These are phyloP conservation scores for Todiramphus chloris DNA, from an alignment of 2,113 vertebrate species.

Conservation along the genomic window DNA sequence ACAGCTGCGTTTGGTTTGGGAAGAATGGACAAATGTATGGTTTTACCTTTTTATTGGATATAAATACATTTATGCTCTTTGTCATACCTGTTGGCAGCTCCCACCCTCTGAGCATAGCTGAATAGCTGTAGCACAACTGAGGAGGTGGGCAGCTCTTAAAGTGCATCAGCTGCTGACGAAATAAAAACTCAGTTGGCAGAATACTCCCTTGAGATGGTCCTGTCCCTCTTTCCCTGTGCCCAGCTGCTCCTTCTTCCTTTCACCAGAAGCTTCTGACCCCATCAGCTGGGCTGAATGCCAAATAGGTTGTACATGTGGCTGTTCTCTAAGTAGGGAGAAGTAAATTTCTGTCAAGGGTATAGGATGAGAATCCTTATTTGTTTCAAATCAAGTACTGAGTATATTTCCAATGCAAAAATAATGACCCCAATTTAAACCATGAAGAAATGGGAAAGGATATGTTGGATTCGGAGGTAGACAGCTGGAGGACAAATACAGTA, in stretches of 20 bases:
- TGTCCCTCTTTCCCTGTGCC: background rate
- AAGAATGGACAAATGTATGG: background rate
- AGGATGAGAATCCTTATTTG: background rate
- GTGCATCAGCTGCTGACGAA: constrained; percentile 11
- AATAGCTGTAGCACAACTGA: background rate
- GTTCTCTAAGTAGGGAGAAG: background rate
- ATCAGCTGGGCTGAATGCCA: constrained; percentile 7
- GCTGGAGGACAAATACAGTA: constrained; percentile 51
- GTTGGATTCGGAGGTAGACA: background rate
- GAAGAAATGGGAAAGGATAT: constrained; percentile 12
- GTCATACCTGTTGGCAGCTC: background rate
- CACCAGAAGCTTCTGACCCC: background rate
- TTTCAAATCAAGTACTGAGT: background rate
- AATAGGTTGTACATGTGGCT: background rate
- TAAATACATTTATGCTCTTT: background rate
- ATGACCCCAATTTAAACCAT: background rate
- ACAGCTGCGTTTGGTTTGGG: background rate
- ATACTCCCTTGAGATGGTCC: background rate
- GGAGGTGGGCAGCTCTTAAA: background rate
- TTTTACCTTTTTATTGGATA: background rate
- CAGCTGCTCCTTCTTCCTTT: constrained; percentile 31
- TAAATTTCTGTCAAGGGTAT: background rate
- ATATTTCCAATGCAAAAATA: background rate
- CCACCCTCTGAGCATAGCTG: background rate
- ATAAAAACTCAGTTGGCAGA: background rate